phyloP scores from a whole-genome alignment of 2,113 vertebrate genomes.

The Butorides virescens region DNA sequence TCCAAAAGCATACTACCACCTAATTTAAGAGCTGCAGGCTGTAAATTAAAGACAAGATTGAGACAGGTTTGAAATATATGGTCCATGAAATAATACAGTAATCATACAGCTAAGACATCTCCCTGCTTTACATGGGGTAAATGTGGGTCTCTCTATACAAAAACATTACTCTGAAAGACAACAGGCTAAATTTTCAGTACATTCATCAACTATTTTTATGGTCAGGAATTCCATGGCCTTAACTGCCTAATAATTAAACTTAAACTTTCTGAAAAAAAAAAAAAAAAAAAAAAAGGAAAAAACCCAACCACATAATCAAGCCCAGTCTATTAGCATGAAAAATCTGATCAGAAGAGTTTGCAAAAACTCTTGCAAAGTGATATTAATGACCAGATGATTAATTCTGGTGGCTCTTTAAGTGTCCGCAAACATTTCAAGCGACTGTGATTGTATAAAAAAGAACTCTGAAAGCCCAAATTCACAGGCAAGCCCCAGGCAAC shows the following conservation, averaged over 20 bases:
- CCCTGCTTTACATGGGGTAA: background rate
- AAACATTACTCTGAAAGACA: background rate
- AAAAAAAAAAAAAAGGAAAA: background rate
- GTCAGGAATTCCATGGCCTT: background rate
- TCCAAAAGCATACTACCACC: background rate
- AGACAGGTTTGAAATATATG: background rate
- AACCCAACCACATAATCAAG: background rate
- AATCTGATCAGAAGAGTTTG: background rate
- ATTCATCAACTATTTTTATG: background rate
- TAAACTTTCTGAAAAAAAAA: background rate
- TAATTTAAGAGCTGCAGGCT: background rate
- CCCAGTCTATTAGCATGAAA: background rate
- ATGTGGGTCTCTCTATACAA: background rate
- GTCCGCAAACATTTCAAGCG: background rate
- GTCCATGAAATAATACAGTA: background rate
- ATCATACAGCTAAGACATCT: background rate
- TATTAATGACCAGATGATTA: background rate
- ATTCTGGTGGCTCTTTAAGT: background rate
- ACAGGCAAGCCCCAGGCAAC: background rate
- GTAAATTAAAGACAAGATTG: background rate
- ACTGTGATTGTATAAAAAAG: background rate
- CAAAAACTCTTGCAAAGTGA: background rate
- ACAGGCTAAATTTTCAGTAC: background rate
- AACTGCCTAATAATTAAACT: background rate
- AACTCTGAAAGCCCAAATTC: slow-evolving; percentile 1